phyloP scores from a whole-genome alignment of 1,140 invertebrate genomes.

The Odontomachus brunneus region DNA sequence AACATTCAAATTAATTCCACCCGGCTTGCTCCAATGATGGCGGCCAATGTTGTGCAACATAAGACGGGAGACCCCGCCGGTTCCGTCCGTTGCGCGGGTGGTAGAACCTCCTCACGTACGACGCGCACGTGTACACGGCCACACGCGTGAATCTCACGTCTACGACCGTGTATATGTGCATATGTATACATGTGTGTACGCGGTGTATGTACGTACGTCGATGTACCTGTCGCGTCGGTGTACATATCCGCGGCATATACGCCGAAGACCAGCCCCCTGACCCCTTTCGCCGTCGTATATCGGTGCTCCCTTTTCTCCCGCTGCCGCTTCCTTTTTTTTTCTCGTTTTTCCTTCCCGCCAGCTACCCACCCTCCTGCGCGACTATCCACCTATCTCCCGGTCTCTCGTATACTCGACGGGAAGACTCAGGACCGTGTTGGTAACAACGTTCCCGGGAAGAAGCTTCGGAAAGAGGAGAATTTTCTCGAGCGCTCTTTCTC shows the following conservation, averaged over 20 bases:
- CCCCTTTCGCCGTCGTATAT: slow-evolving; percentile 67
- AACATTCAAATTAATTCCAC: slow-evolving; percentile 84
- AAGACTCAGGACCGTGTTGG: slow-evolving; percentile 66
- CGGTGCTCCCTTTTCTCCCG: slow-evolving; percentile 49
- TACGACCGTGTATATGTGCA: neutral
- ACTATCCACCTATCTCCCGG: slow-evolving; percentile 68
- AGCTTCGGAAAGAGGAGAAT: slow-evolving; percentile 72
- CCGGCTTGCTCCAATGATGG: slow-evolving; percentile 81
- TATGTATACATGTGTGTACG: neutral
- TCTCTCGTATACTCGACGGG: slow-evolving; percentile 55
- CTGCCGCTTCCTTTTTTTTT: slow-evolving; percentile 1
- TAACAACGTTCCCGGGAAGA: slow-evolving; percentile 73
- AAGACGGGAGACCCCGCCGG: slow-evolving; percentile 73
- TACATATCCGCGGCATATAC: slow-evolving; percentile 65
- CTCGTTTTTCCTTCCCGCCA: slow-evolving; percentile 43
- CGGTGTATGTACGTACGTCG: slow-evolving; percentile 31
- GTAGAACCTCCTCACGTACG: slow-evolving; percentile 54
- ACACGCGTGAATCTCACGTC: slow-evolving; percentile 47
- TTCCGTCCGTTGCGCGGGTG: slow-evolving; percentile 35
- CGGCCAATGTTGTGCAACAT: slow-evolving; percentile 82
- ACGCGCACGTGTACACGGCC: slow-evolving; percentile 24
- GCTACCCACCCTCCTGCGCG: slow-evolving; percentile 41
- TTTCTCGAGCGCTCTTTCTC: slow-evolving; percentile 41
- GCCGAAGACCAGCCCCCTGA: slow-evolving; percentile 68
- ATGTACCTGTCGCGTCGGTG: slow-evolving; percentile 66